Evolutionary conservation across 2,888 invertebrate genomes (phyloP).

Genomic region (Notocelia uddmanniana): DNA sequence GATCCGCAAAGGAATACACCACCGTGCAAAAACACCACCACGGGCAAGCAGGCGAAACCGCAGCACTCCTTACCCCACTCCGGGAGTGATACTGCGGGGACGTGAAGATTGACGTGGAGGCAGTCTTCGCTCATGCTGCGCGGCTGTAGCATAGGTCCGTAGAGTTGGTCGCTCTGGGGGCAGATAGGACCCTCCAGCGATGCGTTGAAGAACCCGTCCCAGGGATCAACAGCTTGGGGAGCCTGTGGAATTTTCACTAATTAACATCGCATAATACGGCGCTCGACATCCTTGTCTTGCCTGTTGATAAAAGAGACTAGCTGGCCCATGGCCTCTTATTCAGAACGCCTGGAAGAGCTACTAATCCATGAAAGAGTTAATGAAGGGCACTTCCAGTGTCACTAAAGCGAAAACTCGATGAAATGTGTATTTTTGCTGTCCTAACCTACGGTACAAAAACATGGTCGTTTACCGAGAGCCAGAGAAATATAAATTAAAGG

Average conservation of each 20-base stretch:
- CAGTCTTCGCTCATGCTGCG: conserved; percentile 68
- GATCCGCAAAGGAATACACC: conserved; percentile 78
- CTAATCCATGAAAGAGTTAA: too few relatives aligned
- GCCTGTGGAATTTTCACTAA: conserved; percentile 68
- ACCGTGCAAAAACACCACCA: conserved; percentile 77
- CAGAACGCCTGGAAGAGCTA: too few relatives aligned
- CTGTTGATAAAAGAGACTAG: too few relatives aligned
- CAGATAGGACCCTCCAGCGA: conserved; percentile 86
- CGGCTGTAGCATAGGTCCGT: conserved; percentile 62
- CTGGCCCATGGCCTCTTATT: too few relatives aligned
- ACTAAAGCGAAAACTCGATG: too few relatives aligned
- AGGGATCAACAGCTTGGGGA: conserved; percentile 79
- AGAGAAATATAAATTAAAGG: too few relatives aligned
- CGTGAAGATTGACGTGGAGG: conserved; percentile 75
- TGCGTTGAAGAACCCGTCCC: conserved; percentile 83
- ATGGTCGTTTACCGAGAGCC: too few relatives aligned
- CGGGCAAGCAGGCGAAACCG: conserved; percentile 56
- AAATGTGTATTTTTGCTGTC: too few relatives aligned
- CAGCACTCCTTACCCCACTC: conserved; percentile 42
- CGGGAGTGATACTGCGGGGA: conserved; percentile 60
- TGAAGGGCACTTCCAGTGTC: too few relatives aligned
- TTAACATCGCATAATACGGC: not conserved
- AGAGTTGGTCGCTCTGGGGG: conserved; percentile 83
- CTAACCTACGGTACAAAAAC: too few relatives aligned
- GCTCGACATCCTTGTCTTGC: too few relatives aligned